Evolutionary conservation across 2,888 invertebrate species (phyloP), one percentile per base, ranked within the genome.

Genomic region (Pristionchus maxplancki): DNA sequence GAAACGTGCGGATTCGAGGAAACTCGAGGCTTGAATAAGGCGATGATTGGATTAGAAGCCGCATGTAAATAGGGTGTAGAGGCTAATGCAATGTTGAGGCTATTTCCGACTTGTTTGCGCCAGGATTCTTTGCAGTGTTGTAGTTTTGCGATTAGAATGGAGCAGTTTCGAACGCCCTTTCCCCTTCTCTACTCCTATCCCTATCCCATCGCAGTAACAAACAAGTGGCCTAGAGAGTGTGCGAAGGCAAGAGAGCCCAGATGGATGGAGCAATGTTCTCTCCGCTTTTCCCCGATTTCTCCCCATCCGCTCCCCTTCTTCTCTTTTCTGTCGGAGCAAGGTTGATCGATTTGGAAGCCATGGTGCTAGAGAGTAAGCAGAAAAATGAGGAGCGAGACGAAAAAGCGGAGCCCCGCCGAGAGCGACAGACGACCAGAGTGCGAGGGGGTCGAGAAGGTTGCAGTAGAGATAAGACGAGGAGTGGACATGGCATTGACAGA

Each of bases 31-130:
- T 71, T 71, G 34, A 71, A 71, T 71, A 34, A 6, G 71, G 8
- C 71, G 71, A 34, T 71, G 71, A 71, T 71, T 71, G 71, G 34
- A 71, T 71, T 71, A 71, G 71, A 34, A 71, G 71, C 64, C 58
- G 20, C 58, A 17, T 71, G 71, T 40, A 17, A 17, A 37, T 71
- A 34, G 24, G 71, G 20, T 11, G 37, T n/a, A 9, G 58, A 20
- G 24, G 24, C 58, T 58, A 9, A 4, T 9, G n/a, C 6, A 15
- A 67, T 34, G 34, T 31, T 9, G 34, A 37, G 71, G 71, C 71
- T 71, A 71, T 71, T 71, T 71, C 37, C 20, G 71, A 71, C 71
- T 71, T 71, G 71, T 71, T 71, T 71, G 71, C 71, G 37, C 24
- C 20, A 5, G 1, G 71, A 15, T 31, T 64, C 17, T 17, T 31